Evolutionary conservation across 2,113 vertebrate species (phyloP).

Genomic region (Chascanopsetta lugubris): DNA sequence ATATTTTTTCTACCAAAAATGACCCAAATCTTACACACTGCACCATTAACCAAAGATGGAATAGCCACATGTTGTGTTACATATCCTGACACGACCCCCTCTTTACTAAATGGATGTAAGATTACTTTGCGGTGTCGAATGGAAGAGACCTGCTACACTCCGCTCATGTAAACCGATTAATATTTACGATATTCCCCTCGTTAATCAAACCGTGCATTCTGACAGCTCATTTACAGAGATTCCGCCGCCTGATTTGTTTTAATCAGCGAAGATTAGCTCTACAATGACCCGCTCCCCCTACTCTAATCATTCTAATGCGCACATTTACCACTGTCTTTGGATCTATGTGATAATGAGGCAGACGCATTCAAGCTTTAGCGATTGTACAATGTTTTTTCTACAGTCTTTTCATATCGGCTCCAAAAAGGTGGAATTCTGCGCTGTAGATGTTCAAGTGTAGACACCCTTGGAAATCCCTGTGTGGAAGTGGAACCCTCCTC

Average conservation of each 20-base stretch:
- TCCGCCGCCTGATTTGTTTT: slow-evolving; percentile 57
- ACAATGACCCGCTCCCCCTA: slow-evolving; percentile 31
- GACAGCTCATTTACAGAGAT: slow-evolving; percentile 56
- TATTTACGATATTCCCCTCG: slow-evolving; percentile 51
- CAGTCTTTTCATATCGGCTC: slow-evolving; percentile 32
- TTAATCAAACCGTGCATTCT: slow-evolving; percentile 60
- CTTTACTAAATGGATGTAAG: slow-evolving; percentile 23
- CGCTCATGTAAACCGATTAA: slow-evolving; percentile 38
- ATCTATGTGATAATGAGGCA: slow-evolving; percentile 29
- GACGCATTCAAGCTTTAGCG: slow-evolving; percentile 33
- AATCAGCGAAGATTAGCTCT: slow-evolving; percentile 59
- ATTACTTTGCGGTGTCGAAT: slow-evolving; percentile 26
- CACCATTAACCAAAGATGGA: no score
- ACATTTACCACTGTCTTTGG: slow-evolving; percentile 27
- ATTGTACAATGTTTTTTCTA: slow-evolving; percentile 25
- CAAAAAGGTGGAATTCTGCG: slow-evolving; percentile 5
- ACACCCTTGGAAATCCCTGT: neutral
- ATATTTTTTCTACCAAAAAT: no score
- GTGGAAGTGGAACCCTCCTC: slow-evolving; percentile 14
- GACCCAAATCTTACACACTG: no score
- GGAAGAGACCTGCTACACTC: slow-evolving; percentile 20
- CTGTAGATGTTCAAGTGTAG: neutral
- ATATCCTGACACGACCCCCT: slow-evolving; percentile 22
- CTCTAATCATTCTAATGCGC: slow-evolving; percentile 43
- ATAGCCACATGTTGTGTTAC: slow-evolving; percentile 22